Base-by-base conservation (phyloP, 2,113 vertebrate genomes). In the Gymnorhina tibicen region DNA sequence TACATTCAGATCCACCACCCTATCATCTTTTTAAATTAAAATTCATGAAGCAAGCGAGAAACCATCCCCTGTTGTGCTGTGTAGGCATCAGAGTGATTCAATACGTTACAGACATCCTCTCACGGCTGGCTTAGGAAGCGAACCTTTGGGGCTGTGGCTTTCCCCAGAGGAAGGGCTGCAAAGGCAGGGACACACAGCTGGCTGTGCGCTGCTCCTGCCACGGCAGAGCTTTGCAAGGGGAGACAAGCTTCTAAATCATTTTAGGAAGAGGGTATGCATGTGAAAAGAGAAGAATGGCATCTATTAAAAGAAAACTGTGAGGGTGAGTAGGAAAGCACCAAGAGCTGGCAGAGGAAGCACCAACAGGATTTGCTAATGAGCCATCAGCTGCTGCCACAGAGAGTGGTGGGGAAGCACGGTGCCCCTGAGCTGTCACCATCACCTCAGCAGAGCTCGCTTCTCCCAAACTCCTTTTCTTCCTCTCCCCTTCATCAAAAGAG, bases 371-470 rank as follows among this genome's bases (percentile, higher is more conserved):
- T 94, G 81, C 68, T 91, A 55, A 91, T 89, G 33, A 91, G 23
- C 42, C 64, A 70, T 32, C 70, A 91, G 68, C 59, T 63, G 33
- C 75, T 1, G 2, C 28, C 55, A n/a, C 35, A 58, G 74, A 52
- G 82, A 89, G 46, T 4, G 14, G 12, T 41, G 46, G 63, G n/a
- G 78, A 78, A 75, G 44, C 2, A 0, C 0, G 0, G 7, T 3
- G 1, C 42, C 60, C 30, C 33, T 26, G 32, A 75, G 66, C 64
- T 94, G 62, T 85, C 91, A 93, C 78, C 18, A 19, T 9, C 0
- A 0, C 42, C 41, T 87, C 68, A n/a, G 50, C 67, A 83, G 50
- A 75, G 35, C 62, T 87, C 8, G 0, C 49, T 66, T 60, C 41
- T 44, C 69, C 49, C 19, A n/a, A 9, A 72, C 17, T 37, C 11